phyloP scores from a whole-genome alignment of 2,113 vertebrate genomes.

The Grantiella picta region DNA sequence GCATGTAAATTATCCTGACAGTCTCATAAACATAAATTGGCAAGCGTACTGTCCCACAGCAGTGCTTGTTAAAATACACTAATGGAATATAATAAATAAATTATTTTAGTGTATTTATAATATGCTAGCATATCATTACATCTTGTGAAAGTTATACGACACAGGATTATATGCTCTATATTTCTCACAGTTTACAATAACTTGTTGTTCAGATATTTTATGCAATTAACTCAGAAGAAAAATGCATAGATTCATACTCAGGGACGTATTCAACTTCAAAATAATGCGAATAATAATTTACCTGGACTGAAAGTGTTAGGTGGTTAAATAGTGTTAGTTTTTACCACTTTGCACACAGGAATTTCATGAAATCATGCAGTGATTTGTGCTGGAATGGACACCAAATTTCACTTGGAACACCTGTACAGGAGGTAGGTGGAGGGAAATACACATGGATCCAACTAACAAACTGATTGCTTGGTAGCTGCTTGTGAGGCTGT shows the following conservation, averaged over 20 bases:
- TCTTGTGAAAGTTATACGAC: neutral
- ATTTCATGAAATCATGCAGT: neutral
- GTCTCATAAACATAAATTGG: slow-evolving; percentile 83
- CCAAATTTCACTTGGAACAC: neutral
- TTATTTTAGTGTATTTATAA: slow-evolving; percentile 65
- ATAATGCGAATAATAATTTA: neutral
- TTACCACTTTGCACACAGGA: neutral
- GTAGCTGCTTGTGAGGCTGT: neutral
- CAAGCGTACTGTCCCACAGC: slow-evolving; percentile 75
- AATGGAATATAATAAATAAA: slow-evolving; percentile 82
- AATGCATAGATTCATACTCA: neutral
- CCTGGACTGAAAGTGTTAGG: neutral
- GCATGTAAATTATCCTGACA: slow-evolving; percentile 82
- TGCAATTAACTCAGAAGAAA: neutral
- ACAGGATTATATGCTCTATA: neutral
- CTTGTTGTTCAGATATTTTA: neutral
- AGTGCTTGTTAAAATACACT: slow-evolving; percentile 78
- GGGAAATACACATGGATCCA: neutral
- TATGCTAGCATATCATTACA: neutral
- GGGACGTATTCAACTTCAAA: neutral
- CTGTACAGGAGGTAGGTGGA: neutral
- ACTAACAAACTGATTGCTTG: neutral
- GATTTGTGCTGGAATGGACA: neutral
- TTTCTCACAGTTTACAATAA: neutral
- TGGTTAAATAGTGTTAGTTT: neutral